Evolutionary conservation across 2,797 vertebrate species (phyloP).

Genomic region (Enteromius trimaculatus): DNA sequence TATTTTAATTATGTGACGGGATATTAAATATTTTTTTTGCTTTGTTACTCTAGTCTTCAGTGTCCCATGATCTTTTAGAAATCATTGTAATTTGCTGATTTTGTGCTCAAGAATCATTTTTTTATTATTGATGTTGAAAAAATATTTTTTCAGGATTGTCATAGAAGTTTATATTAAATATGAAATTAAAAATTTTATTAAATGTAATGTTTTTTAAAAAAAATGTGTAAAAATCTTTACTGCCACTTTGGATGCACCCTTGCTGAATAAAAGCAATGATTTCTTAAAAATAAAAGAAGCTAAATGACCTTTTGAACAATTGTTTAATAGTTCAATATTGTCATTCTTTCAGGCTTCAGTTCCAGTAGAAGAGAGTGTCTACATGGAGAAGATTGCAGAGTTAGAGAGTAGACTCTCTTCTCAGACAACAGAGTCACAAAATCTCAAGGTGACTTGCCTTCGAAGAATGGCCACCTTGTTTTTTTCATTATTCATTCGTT

Average conservation of each 20-base stretch:
- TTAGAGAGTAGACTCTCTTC: slow-evolving; percentile 78
- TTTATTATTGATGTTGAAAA: not conserved
- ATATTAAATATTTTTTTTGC: not conserved
- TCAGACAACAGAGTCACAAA: slow-evolving; percentile 79
- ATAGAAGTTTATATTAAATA: not conserved
- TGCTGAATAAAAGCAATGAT: too few relatives aligned
- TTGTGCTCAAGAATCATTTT: not conserved
- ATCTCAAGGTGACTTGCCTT: slow-evolving; percentile 81
- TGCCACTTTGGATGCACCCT: not conserved
- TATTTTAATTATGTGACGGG: not conserved
- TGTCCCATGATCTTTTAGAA: not conserved
- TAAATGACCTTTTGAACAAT: not conserved
- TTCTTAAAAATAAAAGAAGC: not conserved
- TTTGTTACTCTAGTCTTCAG: not conserved
- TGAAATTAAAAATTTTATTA: too few relatives aligned
- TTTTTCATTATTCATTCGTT: not conserved
- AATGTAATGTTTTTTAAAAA: too few relatives aligned
- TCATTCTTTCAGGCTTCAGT: slow-evolving; percentile 58
- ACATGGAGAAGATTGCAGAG: slow-evolving; percentile 70
- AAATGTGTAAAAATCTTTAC: not conserved
- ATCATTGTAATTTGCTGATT: not conserved
- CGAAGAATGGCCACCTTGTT: not conserved
- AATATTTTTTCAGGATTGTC: not conserved
- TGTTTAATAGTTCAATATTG: slow-evolving; percentile 2
- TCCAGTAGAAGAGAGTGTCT: slow-evolving; percentile 51